phyloP scores from a whole-genome alignment of 2,797 vertebrate species.

The Peromyscus melanophrys region DNA sequence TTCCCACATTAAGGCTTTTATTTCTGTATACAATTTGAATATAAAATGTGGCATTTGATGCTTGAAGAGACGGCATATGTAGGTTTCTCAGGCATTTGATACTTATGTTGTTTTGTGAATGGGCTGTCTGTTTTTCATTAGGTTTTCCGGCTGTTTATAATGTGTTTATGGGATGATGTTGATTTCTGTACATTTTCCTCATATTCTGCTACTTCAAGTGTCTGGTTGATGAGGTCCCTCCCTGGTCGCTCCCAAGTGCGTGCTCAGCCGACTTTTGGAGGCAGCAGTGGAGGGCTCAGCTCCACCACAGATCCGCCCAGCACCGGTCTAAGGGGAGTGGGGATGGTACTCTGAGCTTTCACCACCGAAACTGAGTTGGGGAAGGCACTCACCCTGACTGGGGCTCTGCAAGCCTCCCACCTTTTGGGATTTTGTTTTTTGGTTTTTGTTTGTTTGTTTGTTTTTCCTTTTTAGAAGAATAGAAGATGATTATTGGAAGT shows the following conservation, averaged over 20 bases:
- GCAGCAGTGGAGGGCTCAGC: not conserved
- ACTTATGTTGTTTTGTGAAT: not conserved
- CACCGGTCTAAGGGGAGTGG: rapidly evolving
- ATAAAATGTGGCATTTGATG: not conserved
- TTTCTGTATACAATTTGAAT: conserved; percentile 23
- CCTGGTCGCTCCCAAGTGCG: not conserved
- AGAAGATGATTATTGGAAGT: not conserved
- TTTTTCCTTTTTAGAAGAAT: not conserved
- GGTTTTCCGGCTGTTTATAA: conserved; percentile 18
- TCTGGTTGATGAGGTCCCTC: not conserved
- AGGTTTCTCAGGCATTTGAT: not conserved
- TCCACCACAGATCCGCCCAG: rapidly evolving
- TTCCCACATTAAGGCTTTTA: conserved; percentile 6
- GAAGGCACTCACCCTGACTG: not conserved
- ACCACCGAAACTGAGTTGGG: not conserved
- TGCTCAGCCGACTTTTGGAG: not conserved
- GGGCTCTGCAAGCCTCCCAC: not conserved
- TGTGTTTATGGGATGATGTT: conserved; percentile 31
- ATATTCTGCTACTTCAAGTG: not conserved
- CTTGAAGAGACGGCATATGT: not conserved
- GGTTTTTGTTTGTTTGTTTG: not conserved
- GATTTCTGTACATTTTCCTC: conserved; percentile 52
- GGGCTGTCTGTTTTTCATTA: not conserved
- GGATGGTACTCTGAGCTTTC: not conserved
- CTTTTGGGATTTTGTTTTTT: not conserved